A percentile compares a stretch with the other conserved stretches of the same genome.
Evolutionary conservation across 2,113 vertebrate genomes (phyloP).

Genomic region (Sebastes schlegelii): DNA sequence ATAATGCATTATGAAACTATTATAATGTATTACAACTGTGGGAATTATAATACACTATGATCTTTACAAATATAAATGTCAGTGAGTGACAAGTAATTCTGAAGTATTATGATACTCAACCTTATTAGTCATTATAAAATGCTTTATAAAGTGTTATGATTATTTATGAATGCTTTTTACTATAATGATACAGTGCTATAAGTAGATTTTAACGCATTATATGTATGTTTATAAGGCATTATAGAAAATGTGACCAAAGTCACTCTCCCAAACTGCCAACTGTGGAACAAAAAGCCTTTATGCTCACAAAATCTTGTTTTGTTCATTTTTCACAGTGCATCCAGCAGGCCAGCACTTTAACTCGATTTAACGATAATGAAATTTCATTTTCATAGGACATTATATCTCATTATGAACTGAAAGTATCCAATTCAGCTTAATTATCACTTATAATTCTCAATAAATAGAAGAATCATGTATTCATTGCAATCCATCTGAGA

Average conservation of each 20-base stretch:
- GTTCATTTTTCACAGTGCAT: slow-evolving; percentile 18
- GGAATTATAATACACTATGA: too few species aligned
- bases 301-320: neutral
- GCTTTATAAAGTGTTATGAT: too few species aligned
- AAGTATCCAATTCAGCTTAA: slow-evolving; percentile 10
- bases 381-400: slow-evolving; percentile 1
- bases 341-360: slow-evolving; percentile 7
- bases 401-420: slow-evolving; percentile 9
- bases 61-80: too few species aligned
- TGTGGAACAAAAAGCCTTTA: neutral
- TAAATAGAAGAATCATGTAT: neutral
- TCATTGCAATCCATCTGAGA: slow-evolving; percentile 6
- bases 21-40: too few species aligned
- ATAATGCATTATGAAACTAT: too few species aligned
- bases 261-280: neutral
- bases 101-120: too few species aligned
- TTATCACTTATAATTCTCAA: slow-evolving; percentile 5
- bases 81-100: too few species aligned
- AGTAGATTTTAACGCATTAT: neutral
- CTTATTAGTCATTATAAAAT: too few species aligned
- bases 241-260: neutral
- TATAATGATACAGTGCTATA: neutral
- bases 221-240: neutral
- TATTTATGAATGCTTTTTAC: too few species aligned
- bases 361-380: slow-evolving; percentile 13